A percentile compares a stretch with the other conserved stretches of the same genome.
Evolutionary conservation across 2,797 vertebrate species (phyloP).

Genomic region (Acipenser ruthenus): DNA sequence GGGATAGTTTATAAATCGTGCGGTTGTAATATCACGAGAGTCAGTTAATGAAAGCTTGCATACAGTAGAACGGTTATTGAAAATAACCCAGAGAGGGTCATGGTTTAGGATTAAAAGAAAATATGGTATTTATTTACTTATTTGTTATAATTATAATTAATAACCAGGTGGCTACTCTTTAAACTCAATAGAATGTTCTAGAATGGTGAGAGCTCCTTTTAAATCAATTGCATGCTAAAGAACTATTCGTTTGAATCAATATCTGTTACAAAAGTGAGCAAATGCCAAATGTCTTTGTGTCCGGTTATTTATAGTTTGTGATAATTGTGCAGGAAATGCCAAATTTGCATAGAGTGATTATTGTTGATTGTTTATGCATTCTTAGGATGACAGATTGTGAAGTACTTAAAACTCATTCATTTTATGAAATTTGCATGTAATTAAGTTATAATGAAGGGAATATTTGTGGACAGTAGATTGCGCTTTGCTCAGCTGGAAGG

Average conservation of each 20-base stretch:
- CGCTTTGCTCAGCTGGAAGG: no score
- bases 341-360: conserved; percentile 99
- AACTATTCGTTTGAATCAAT: conserved; percentile 71
- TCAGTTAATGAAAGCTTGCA: no score
- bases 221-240: conserved; percentile 74
- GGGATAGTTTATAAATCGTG: no score
- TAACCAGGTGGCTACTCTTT: background rate
- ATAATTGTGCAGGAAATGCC: conserved; percentile 98
- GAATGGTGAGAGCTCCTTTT: conserved; percentile 43
- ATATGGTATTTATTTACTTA: no score
- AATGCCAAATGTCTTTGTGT: conserved; percentile 96
- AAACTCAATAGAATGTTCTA: background rate
- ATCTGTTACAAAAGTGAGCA: conserved; percentile 67
- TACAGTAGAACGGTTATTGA: no score
- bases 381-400: conserved; percentile 95
- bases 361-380: conserved; percentile 99
- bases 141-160: no score
- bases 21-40: no score
- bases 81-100: no score
- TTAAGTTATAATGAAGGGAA: conserved; percentile 48
- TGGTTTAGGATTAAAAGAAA: no score
- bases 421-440: conserved; percentile 98
- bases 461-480: no score
- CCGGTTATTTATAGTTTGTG: conserved; percentile 88
- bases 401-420: conserved; percentile 99